Evolutionary conservation across 2,888 invertebrate genomes (phyloP).

Genomic region (Drosophila austrosaltans): DNA sequence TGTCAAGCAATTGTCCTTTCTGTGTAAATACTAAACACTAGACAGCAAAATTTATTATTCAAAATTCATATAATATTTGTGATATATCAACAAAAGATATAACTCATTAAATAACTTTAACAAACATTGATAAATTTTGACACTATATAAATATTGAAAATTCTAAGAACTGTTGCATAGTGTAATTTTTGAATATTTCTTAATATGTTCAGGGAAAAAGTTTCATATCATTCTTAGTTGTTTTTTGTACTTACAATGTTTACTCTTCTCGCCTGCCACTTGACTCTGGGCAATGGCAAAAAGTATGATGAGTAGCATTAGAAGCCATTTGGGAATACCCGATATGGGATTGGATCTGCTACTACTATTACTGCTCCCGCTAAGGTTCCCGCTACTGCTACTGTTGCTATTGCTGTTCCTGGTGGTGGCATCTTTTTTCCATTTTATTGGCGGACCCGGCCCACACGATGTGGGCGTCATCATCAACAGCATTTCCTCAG

Average conservation of each 20-base stretch:
- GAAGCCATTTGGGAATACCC: conserved; percentile 79
- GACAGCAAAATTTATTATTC: not conserved
- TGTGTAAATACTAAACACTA: not conserved
- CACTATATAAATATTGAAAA: too few relatives aligned
- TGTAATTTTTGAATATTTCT: conserved; percentile 1
- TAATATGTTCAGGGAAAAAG: not conserved
- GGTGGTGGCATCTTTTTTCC: conserved; percentile 24
- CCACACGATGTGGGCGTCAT: conserved; percentile 83
- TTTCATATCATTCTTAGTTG: not conserved
- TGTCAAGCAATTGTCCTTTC: conserved; percentile 6
- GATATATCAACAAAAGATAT: too few relatives aligned
- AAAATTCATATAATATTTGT: not conserved
- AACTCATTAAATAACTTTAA: too few relatives aligned
- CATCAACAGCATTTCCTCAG: conserved; percentile 80
- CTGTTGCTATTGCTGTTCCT: conserved; percentile 24
- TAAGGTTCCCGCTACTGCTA: conserved; percentile 10
- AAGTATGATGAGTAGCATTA: conserved; percentile 81
- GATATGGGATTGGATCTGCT: conserved; percentile 29
- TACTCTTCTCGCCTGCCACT: conserved; percentile 83
- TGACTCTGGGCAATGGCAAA: conserved; percentile 77
- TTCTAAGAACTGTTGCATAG: not conserved
- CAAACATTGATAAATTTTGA: too few relatives aligned
- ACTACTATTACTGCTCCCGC: conserved; percentile 13
- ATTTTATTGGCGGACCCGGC: conserved; percentile 79
- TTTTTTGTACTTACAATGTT: conserved; percentile 81